phyloP scores from a whole-genome alignment of 2,113 vertebrate genomes.

The Carassius auratus region DNA sequence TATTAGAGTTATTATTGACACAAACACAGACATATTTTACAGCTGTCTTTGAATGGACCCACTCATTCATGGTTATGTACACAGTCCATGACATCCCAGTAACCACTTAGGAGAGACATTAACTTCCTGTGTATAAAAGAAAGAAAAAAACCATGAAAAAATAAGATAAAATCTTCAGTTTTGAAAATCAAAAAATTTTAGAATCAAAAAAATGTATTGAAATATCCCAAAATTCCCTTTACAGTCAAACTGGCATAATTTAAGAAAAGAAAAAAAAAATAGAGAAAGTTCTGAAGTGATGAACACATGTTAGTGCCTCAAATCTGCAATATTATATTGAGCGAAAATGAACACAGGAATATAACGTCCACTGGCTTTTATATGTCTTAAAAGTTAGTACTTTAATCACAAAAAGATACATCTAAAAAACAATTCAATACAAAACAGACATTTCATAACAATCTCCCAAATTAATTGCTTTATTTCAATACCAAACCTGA shows the following conservation, averaged over 20 bases:
- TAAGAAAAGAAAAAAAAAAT: background rate
- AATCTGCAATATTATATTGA: constrained; percentile 40
- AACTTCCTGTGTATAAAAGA: constrained; percentile 55
- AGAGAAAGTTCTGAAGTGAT: constrained; percentile 22
- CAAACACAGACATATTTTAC: constrained; percentile 63
- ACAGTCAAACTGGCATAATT: background rate
- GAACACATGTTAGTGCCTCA: constrained; percentile 27
- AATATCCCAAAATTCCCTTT: too few species aligned
- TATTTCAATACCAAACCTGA: constrained; percentile 68
- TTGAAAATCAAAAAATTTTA: background rate
- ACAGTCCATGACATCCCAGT: constrained; percentile 43
- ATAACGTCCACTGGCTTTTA: constrained; percentile 44
- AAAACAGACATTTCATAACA: constrained; percentile 63
- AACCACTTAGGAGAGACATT: constrained; percentile 41
- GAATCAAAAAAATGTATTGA: background rate
- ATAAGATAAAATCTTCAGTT: background rate
- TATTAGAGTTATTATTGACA: constrained; percentile 59
- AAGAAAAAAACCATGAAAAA: constrained; percentile 23
- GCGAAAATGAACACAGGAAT: constrained; percentile 30
- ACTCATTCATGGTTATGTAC: constrained; percentile 59
- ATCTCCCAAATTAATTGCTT: constrained; percentile 64
- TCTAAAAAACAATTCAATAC: constrained; percentile 38
- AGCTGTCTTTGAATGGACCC: constrained; percentile 58
- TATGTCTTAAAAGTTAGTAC: constrained; percentile 49
- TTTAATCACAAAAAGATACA: constrained; percentile 43